Percentiles rank a stretch among this genome's conserved stretches.
Conservation (phyloP, 2,113 vertebrate genomes). For the Seriola quinqueradiata region DNA sequence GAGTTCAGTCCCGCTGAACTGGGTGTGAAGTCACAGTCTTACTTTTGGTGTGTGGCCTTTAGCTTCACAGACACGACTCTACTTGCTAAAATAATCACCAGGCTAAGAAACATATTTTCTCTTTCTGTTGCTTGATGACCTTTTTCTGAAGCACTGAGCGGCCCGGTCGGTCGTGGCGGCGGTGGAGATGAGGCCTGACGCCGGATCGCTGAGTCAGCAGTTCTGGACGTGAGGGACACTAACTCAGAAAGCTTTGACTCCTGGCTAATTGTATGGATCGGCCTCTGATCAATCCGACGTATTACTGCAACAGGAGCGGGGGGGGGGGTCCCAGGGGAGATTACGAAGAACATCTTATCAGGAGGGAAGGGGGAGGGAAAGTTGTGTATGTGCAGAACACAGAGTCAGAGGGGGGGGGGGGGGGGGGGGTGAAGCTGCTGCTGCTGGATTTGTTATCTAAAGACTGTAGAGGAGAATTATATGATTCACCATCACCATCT, state of each 20-base stretch:
- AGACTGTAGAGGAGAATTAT: neutral
- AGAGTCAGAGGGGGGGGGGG: neutral
- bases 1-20: neutral
- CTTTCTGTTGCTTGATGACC: neutral
- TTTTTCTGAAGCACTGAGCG: neutral
- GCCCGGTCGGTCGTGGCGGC: neutral
- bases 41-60: neutral
- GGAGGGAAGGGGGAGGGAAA: neutral
- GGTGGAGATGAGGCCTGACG: neutral
- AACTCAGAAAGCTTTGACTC: constrained; percentile 64
- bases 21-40: neutral
- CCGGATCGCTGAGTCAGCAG: constrained; percentile 45
- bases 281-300: constrained; percentile 60
- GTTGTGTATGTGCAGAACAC: neutral
- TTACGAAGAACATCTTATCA: constrained; percentile 35
- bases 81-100: too few relatives aligned
- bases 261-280: constrained; percentile 69
- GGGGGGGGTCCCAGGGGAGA: constrained; percentile 25
- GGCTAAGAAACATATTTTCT: neutral
- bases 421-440: neutral
- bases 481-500: neutral
- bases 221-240: constrained; percentile 43
- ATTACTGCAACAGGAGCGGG: constrained; percentile 44
- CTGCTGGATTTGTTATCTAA: neutral
- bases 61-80: neutral